phyloP scores from a whole-genome alignment of 2,888 invertebrate species.

The Embidobia sp. region DNA sequence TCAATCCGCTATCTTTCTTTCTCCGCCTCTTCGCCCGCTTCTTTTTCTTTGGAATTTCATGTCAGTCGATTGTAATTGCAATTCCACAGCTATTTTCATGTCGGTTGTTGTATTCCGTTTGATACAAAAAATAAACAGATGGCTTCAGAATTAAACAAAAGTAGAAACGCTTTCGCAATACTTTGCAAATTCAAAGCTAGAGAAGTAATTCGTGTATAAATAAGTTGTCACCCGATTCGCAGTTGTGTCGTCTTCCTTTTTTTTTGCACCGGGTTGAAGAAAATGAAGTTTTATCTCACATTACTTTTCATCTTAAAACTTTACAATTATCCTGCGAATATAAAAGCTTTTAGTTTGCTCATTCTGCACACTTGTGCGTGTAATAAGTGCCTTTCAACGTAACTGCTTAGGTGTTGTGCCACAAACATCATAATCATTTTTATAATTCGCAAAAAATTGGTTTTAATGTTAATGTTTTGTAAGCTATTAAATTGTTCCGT shows the following conservation, averaged over 20 bases:
- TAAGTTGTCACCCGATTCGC: constrained; percentile 18
- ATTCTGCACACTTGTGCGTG: constrained; percentile 35
- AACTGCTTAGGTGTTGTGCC: background rate
- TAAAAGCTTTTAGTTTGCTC: constrained; percentile 41
- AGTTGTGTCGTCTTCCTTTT: constrained; percentile 4
- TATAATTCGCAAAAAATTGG: too few species aligned
- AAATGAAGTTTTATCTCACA: constrained; percentile 34
- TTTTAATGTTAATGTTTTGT: too few species aligned
- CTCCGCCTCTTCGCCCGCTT: background rate
- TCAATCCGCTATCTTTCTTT: too few species aligned
- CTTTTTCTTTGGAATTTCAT: background rate
- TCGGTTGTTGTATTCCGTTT: background rate
- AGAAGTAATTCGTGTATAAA: constrained; percentile 31
- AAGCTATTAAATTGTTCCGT: too few species aligned
- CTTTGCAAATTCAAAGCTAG: constrained; percentile 11
- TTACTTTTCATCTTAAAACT: constrained; percentile 38
- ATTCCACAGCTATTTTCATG: background rate
- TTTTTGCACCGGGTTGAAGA: background rate
- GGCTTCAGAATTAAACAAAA: constrained; percentile 2
- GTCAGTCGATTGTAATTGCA: constrained; percentile 4
- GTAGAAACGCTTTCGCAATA: constrained; percentile 16
- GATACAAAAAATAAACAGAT: background rate
- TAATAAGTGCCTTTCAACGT: constrained; percentile 15
- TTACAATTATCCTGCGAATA: constrained; percentile 35
- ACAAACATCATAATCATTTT: constrained; percentile 17